Base-by-base conservation (phyloP, 2,797 vertebrate genomes). In the Alca torda region DNA sequence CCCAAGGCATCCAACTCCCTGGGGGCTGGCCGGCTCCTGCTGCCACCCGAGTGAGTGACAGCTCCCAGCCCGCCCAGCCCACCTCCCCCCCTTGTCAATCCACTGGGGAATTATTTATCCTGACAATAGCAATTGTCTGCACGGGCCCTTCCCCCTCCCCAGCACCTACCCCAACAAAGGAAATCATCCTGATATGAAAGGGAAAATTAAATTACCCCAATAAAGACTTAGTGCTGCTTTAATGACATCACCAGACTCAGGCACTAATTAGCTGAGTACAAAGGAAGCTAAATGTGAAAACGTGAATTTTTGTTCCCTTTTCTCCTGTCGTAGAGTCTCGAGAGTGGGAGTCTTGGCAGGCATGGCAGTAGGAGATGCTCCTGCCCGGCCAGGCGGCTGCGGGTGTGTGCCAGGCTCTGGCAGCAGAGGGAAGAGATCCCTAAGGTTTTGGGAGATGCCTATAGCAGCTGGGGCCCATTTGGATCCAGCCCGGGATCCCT, bases 131-230 rank as follows among this genome's bases (percentile, higher is more conserved):
- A 94, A 96, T 94, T 96, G 93, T 97, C 88, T 96, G 86, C 92
- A 90, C 1, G 39, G 81, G 78, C 95, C 94, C 87, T 84, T 89
- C 82, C 95, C 93, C 94, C 89, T 83, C 85, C 80, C 70, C 87
- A 73, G 92, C 76, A 96, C 93, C 95, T 97, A 96, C 97, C 95
- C 93, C 95, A 90, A 97, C 97, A 97, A 97, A 97, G 96, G 94
- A 94, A 97, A 97, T 97, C 97, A 97, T 93, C 95, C 93, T 95
- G 97, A 97, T 97, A 97, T 97, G 97, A 97, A 97, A 97, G 94
- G 96, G 97, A 97, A 97, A 97, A 97, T 97, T 97, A 97, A 97
- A 97, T 97, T 97, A 97, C 94, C 94, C 96, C 97, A 96, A 96
- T 96, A 95, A 97, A 97, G 97, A 94, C 93, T 97, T 96, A 96